These are phyloP conservation scores for Pachycephus smyrnensis DNA, from an alignment of 2,888 invertebrate species.

Conservation along the genomic window DNA sequence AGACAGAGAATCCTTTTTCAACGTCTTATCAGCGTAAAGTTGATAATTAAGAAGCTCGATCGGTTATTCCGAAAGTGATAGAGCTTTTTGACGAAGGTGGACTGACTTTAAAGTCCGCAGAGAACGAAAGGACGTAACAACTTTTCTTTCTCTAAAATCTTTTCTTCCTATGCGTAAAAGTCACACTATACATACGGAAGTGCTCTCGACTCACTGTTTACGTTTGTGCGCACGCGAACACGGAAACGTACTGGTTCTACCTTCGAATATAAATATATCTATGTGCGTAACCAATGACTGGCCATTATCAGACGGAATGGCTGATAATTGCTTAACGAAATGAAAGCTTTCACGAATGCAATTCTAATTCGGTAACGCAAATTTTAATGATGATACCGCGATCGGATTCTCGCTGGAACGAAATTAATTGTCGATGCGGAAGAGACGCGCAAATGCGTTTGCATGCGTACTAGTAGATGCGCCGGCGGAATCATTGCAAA, in stretches of 20 bases:
- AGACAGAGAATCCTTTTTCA: slow-evolving; percentile 9
- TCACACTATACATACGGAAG: no score
- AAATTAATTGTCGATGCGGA: slow-evolving; percentile 46
- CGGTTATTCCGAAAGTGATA: slow-evolving; percentile 32
- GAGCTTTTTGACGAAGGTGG: no score
- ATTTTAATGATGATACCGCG: slow-evolving; percentile 57
- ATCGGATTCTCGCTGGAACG: slow-evolving; percentile 36
- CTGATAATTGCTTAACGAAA: slow-evolving; percentile 50
- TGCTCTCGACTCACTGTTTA: no score
- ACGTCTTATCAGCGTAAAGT: slow-evolving; percentile 23
- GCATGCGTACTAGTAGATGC: no score
- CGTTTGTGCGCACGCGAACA: no score
- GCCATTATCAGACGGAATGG: slow-evolving; percentile 26
- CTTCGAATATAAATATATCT: not conserved
- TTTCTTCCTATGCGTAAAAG: no score
- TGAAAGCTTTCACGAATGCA: slow-evolving; percentile 37
- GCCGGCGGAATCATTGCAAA: no score
- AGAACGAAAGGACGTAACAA: no score
- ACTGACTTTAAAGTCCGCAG: no score
- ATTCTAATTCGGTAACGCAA: slow-evolving; percentile 51
- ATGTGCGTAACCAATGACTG: not conserved
- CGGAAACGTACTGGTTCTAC: no score
- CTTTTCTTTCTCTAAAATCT: no score
- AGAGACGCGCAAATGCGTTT: no score
- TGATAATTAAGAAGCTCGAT: slow-evolving; percentile 38